These are phyloP conservation scores for Eugnorisma glareosa DNA, from an alignment of 2,888 invertebrate genomes.

Conservation along the genomic window DNA sequence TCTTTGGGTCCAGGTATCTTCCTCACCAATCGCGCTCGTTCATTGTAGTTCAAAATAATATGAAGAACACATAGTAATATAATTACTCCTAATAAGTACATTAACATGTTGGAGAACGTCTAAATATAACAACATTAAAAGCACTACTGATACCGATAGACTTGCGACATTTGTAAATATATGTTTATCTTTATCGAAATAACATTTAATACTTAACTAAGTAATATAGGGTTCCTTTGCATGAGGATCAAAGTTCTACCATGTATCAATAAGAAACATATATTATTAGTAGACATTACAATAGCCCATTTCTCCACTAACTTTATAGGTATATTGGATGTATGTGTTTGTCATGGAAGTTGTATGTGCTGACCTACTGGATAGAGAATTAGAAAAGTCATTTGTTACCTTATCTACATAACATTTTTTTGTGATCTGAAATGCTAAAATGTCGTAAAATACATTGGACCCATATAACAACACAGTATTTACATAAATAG, in stretches of 20 bases:
- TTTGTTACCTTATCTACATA: not conserved
- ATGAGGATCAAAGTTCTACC: not conserved
- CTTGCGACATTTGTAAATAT: not conserved
- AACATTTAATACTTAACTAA: not conserved
- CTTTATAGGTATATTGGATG: not conserved
- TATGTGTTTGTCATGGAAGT: not conserved
- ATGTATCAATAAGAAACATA: not conserved
- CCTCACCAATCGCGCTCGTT: constrained; percentile 69
- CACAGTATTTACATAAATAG: too few relatives aligned
- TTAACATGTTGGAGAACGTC: constrained; percentile 65
- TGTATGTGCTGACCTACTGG: not conserved
- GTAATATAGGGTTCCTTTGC: constrained; percentile 15
- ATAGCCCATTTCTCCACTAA: not conserved
- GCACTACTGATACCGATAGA: constrained; percentile 34
- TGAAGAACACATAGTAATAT: constrained; percentile 70
- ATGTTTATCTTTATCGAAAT: constrained; percentile 7
- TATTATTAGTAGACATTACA: not conserved
- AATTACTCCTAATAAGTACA: constrained; percentile 61
- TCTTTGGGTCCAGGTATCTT: constrained; percentile 76
- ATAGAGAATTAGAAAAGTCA: not conserved
- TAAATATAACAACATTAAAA: not conserved
- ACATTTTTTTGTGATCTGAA: not conserved
- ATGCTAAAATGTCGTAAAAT: not conserved
- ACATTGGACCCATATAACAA: not conserved
- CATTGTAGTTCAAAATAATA: constrained; percentile 73